phyloP scores from a whole-genome alignment of 2,113 vertebrate genomes.

The Phylloscopus trochilus region DNA sequence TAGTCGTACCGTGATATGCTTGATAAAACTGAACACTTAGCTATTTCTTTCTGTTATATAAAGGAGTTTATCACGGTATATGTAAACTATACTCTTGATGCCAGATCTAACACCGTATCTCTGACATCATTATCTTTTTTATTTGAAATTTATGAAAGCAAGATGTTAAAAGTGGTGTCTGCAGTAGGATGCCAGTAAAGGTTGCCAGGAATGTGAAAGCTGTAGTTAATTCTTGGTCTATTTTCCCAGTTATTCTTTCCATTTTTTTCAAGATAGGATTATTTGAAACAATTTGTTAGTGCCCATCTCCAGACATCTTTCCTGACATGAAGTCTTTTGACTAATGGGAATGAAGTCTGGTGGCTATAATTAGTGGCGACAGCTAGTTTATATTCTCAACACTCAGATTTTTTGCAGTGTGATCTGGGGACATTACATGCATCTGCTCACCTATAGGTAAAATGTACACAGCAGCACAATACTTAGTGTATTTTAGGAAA shows the following conservation, averaged over 20 bases:
- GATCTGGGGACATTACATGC: neutral
- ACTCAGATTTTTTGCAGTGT: neutral
- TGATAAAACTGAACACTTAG: conserved; percentile 54
- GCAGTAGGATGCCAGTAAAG: neutral
- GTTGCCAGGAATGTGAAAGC: neutral
- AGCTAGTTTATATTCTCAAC: neutral
- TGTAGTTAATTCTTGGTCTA: neutral
- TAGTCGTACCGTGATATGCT: conserved; percentile 50
- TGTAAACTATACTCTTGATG: conserved; percentile 34
- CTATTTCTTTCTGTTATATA: conserved; percentile 20
- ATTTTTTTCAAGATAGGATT: neutral
- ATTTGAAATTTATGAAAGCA: conserved; percentile 5
- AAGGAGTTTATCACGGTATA: conserved; percentile 5
- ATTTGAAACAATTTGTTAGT: neutral
- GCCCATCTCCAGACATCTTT: neutral
- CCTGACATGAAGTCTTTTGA: neutral
- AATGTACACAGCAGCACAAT: neutral
- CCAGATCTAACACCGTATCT: conserved; percentile 34
- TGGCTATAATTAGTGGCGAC: neutral
- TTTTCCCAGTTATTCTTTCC: neutral
- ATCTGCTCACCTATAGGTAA: neutral
- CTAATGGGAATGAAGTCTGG: neutral
- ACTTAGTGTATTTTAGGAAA: neutral
- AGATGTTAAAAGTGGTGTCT: neutral
- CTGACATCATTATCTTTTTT: conserved; percentile 41